A percentile compares a stretch with the other conserved stretches of the same genome.
Conservation (phyloP, 2,888 invertebrate genomes). For the Drosophila subsilvestris region DNA sequence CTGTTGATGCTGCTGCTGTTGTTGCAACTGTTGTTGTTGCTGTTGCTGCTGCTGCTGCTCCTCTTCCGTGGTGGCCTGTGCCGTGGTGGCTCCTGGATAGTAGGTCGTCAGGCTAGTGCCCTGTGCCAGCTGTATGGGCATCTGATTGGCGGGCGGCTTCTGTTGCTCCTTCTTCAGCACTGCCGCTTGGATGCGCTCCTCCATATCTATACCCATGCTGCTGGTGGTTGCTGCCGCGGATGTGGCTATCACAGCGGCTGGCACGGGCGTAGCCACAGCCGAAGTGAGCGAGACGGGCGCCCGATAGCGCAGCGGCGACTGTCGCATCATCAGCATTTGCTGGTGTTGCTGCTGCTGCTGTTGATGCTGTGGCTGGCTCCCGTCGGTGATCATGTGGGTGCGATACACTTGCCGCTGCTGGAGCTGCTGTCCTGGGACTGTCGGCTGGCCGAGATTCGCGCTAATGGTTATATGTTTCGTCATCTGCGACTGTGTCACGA, state of each 20-base stretch:
- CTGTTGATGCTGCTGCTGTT: conserved; percentile 59
- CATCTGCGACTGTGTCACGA: conserved; percentile 56
- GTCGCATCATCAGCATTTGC: conserved; percentile 63
- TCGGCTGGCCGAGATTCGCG: conserved; percentile 58
- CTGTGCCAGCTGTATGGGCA: conserved; percentile 48
- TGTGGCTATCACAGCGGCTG: conserved; percentile 30
- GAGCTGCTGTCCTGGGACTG: conserved; percentile 53
- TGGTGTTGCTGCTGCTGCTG: conserved; percentile 59
- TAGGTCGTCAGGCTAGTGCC: conserved; percentile 80
- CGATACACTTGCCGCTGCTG: conserved; percentile 69
- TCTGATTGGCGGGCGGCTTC: conserved; percentile 52
- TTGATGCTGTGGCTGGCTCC: conserved; percentile 28
- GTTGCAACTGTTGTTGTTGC: conserved; percentile 32
- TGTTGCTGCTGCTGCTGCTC: conserved; percentile 61
- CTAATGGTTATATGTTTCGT: conserved; percentile 70
- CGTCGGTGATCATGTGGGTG: conserved; percentile 60
- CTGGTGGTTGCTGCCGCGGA: conserved; percentile 18
- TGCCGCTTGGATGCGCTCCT: conserved; percentile 83
- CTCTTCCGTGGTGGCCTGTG: conserved; percentile 67
- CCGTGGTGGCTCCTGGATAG: conserved; percentile 43
- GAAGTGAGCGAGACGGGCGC: conserved; percentile 44
- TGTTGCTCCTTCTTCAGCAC: conserved; percentile 82
- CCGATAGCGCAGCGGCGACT: conserved; percentile 54
- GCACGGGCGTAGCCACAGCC: conserved; percentile 33
- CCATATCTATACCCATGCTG: conserved; percentile 76